Percentiles rank a stretch among this genome's conserved stretches.
These are phyloP conservation scores for Eilema griseolum DNA, from an alignment of 2,888 invertebrate genomes.

Conservation along the genomic window DNA sequence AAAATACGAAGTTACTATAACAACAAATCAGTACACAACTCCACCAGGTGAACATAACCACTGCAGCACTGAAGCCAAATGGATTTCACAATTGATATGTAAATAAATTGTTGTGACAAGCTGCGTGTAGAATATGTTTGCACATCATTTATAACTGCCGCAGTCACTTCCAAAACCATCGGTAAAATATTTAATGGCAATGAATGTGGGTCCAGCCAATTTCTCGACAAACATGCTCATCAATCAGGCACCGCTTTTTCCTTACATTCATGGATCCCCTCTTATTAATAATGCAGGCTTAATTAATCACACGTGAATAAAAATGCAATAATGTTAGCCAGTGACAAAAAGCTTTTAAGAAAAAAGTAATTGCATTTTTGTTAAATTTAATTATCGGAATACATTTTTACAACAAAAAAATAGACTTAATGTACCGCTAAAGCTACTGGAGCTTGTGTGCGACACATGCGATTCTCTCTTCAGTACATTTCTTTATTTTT, in stretches of 20 bases:
- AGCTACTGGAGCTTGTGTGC: no score
- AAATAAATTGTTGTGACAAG: constrained; percentile 40
- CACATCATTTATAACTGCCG: constrained; percentile 50
- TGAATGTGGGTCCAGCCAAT: constrained; percentile 37
- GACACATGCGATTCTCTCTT: no score
- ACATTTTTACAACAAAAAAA: no score
- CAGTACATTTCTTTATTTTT: no score
- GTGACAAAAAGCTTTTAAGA: not conserved
- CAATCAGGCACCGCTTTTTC: constrained; percentile 65
- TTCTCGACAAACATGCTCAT: constrained; percentile 51
- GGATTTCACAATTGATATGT: constrained; percentile 30
- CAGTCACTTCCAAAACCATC: constrained; percentile 50
- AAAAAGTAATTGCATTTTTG: not conserved
- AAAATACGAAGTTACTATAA: not conserved
- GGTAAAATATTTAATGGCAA: constrained; percentile 57
- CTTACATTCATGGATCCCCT: constrained; percentile 19
- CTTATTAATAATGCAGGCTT: constrained; percentile 52
- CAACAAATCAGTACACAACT: constrained; percentile 1
- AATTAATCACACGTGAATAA: constrained; percentile 11
- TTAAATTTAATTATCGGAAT: no score
- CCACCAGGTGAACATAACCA: constrained; percentile 2
- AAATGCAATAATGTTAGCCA: not conserved
- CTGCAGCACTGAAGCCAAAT: constrained; percentile 18
- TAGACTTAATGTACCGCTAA: no score
- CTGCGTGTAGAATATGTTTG: constrained; percentile 52